A percentile compares a stretch with the other conserved stretches of the same genome.
Evolutionary conservation across 2,797 vertebrate genomes (phyloP).

Genomic region (Prionace glauca): DNA sequence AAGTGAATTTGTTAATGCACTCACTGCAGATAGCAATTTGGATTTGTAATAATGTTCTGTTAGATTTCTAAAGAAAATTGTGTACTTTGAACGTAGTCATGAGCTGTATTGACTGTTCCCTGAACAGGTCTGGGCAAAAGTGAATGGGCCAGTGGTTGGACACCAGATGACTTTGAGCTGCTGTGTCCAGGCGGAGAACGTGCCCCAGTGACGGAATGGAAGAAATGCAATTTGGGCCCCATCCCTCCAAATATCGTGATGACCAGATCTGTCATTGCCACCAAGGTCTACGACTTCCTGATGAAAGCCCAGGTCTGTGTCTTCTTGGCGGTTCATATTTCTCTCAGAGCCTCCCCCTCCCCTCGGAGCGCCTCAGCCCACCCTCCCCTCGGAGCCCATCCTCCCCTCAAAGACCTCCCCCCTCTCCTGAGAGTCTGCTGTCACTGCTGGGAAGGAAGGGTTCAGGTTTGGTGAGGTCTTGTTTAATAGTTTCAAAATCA

Average conservation of each 20-base stretch:
- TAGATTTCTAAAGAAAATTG: not conserved
- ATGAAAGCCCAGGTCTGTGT: constrained; percentile 73
- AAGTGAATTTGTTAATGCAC: not conserved
- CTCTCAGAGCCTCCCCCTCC: not conserved
- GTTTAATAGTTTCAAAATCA: not conserved
- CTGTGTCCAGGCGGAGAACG: constrained; percentile 66
- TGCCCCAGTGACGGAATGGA: constrained; percentile 68
- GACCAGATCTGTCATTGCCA: constrained; percentile 73
- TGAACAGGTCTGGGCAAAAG: constrained; percentile 63
- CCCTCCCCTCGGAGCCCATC: too few species aligned
- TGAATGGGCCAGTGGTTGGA: constrained; percentile 68
- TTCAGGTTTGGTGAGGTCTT: not conserved
- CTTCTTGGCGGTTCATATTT: not conserved
- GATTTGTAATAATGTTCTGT: not conserved
- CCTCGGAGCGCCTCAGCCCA: too few species aligned
- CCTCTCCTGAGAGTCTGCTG: too few species aligned
- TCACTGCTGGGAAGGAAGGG: not conserved
- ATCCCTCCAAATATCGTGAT: constrained; percentile 74
- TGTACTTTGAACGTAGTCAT: not conserved
- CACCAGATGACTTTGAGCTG: constrained; percentile 66
- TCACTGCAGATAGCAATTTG: not conserved
- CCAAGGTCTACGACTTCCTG: constrained; percentile 74
- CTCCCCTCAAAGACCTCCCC: too few species aligned
- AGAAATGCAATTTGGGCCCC: constrained; percentile 70
- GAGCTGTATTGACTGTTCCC: constrained; percentile 17